Evolutionary conservation across 2,888 invertebrate genomes (phyloP).

Genomic region (Idaea aversata): DNA sequence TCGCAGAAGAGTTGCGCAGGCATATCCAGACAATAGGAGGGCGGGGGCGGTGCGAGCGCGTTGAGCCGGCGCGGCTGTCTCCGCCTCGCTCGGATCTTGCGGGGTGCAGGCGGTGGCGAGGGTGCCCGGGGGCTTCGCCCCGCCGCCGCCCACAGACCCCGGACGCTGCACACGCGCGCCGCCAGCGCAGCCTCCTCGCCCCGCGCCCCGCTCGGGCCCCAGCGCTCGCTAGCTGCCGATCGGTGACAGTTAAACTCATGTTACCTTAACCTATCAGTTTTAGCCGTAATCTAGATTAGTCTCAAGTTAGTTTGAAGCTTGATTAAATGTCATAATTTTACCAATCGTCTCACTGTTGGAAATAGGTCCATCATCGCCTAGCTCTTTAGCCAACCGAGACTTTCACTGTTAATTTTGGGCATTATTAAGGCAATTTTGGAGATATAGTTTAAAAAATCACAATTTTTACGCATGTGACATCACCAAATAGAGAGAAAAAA

Average conservation of each 20-base stretch:
- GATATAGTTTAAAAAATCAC: background rate
- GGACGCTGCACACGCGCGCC: slow-evolving; percentile 53
- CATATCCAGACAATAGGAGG: slow-evolving; percentile 59
- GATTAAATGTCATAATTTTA: too few relatives aligned
- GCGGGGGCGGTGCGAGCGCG: slow-evolving; percentile 55
- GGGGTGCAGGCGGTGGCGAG: slow-evolving; percentile 53
- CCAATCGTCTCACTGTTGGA: too few relatives aligned
- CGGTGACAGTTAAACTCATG: slow-evolving; percentile 58
- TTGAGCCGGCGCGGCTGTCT: slow-evolving; percentile 59
- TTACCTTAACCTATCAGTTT: too few relatives aligned
- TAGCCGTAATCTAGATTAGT: too few relatives aligned
- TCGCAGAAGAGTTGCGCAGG: slow-evolving; percentile 67
- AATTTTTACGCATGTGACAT: background rate
- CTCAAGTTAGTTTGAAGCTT: too few relatives aligned
- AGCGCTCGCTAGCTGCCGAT: slow-evolving; percentile 79
- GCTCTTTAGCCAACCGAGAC: too few relatives aligned
- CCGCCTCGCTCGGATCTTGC: slow-evolving; percentile 67
- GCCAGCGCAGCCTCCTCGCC: slow-evolving; percentile 60
- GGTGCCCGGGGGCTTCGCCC: slow-evolving; percentile 38
- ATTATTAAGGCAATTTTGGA: too few relatives aligned
- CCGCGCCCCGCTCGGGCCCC: slow-evolving; percentile 61
- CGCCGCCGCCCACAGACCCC: slow-evolving; percentile 48
- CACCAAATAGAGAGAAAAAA: background rate
- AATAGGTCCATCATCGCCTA: too few relatives aligned
- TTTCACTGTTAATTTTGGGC: too few relatives aligned